Conservation (phyloP, 2,113 vertebrate genomes). For the Corynorhinus townsendii region DNA sequence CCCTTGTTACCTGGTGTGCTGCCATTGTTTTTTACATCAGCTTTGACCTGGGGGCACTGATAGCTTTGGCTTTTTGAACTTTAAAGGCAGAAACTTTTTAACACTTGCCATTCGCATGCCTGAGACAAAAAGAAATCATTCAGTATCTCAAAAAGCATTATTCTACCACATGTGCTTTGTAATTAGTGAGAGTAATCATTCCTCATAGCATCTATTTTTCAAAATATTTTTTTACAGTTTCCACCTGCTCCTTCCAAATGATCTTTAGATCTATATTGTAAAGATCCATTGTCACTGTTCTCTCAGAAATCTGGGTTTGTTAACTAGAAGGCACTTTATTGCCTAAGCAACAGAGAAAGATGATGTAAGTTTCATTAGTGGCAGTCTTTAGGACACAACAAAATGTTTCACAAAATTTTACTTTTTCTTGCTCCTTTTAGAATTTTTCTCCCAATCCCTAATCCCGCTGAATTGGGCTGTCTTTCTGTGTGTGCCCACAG, state of each 20-base stretch:
- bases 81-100: not conserved
- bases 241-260: not conserved
- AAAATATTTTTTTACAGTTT: not conserved
- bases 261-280: not conserved
- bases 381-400: not conserved
- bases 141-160: not conserved
- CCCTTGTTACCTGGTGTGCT: not conserved
- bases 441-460: not conserved
- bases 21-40: not conserved
- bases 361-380: not conserved
- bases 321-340: not conserved
- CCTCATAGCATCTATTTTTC: not conserved
- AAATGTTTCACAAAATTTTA: not conserved
- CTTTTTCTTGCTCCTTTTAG: not conserved
- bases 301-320: not conserved
- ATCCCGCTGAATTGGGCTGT: not conserved
- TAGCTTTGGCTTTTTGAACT: not conserved
- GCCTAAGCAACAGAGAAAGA: not conserved
- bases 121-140: not conserved
- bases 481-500: not conserved
- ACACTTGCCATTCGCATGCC: not conserved
- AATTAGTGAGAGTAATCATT: not conserved
- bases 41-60: not conserved
- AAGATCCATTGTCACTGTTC: not conserved
- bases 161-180: not conserved